Percentiles rank a stretch among this genome's conserved stretches.
Evolutionary conservation across 2,888 invertebrate genomes (phyloP).

Genomic region (Digitonthophagus gazella): DNA sequence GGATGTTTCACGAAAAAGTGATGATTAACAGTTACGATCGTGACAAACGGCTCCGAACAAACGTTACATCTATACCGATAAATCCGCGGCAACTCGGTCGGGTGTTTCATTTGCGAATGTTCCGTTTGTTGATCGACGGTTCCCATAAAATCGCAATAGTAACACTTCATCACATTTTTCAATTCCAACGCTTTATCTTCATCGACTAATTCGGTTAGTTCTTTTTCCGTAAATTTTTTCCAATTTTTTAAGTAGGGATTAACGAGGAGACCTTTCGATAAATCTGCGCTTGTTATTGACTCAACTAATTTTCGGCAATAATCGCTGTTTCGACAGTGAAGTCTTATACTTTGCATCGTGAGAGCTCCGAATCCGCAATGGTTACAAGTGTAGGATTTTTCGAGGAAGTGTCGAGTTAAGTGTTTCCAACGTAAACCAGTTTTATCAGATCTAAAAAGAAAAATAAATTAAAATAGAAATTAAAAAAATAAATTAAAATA

Average conservation of each 20-base stretch:
- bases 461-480: too few species aligned
- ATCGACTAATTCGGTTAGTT: background rate
- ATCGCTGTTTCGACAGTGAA: conserved; percentile 42
- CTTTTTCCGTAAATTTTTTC: conserved; percentile 19
- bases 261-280: conserved; percentile 14
- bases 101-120: conserved; percentile 48
- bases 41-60: conserved; percentile 38
- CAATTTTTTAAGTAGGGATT: conserved; percentile 5
- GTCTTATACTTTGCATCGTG: conserved; percentile 39
- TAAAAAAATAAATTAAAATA: too few species aligned
- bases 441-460: conserved; percentile 35
- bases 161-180: conserved; percentile 34
- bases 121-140: conserved; percentile 40
- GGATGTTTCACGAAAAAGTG: conserved; percentile 40
- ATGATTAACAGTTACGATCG: conserved; percentile 33
- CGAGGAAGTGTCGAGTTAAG: conserved; percentile 52
- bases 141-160: conserved; percentile 41
- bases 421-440: conserved; percentile 48
- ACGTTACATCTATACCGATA: conserved; percentile 41
- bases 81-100: conserved; percentile 31
- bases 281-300: background rate
- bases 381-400: conserved; percentile 52
- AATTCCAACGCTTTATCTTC: conserved; percentile 17
- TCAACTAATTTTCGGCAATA: conserved; percentile 19
- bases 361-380: conserved; percentile 48